Percentiles rank a stretch among this genome's conserved stretches.
Evolutionary conservation across 1,140 invertebrate species (phyloP).

Genomic region (Rhyzopertha dominica): DNA sequence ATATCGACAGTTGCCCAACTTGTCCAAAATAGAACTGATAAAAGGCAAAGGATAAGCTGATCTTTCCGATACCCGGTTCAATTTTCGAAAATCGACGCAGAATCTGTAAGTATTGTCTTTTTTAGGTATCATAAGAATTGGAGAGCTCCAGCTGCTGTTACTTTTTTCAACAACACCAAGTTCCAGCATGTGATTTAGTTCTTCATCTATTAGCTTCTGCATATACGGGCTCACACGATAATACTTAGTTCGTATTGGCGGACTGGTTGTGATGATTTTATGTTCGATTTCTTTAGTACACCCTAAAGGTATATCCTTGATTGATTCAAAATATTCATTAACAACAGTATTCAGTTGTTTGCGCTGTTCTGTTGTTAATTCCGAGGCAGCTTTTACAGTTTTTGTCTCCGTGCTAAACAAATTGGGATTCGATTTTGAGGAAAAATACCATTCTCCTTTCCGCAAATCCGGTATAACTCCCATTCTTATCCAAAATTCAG

Average conservation of each 20-base stretch:
- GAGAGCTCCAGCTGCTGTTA: conserved; percentile 1
- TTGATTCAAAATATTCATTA: neutral
- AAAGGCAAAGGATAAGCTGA: conserved; percentile 23
- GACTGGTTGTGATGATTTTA: no score
- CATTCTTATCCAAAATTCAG: no score
- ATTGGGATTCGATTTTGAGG: no score
- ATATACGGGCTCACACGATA: conserved; percentile 21
- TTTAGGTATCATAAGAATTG: conserved; percentile 26
- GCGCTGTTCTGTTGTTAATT: no score
- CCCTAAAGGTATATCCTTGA: neutral
- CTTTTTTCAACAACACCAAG: conserved; percentile 1
- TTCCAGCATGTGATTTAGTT: neutral
- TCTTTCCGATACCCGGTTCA: conserved; percentile 21
- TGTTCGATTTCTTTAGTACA: conserved; percentile 5
- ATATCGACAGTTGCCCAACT: conserved; percentile 25
- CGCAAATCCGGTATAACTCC: no score
- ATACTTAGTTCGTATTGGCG: conserved; percentile 27
- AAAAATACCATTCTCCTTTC: no score
- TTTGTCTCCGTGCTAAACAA: no score
- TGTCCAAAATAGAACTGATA: conserved; percentile 27
- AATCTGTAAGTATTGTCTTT: conserved; percentile 14
- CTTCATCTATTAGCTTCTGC: conserved; percentile 16
- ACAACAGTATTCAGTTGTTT: no score
- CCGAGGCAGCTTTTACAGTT: no score
- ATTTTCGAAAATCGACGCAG: conserved; percentile 4